These are phyloP conservation scores for Eupithecia subumbrata DNA, from an alignment of 2,888 invertebrate species.

Conservation along the genomic window DNA sequence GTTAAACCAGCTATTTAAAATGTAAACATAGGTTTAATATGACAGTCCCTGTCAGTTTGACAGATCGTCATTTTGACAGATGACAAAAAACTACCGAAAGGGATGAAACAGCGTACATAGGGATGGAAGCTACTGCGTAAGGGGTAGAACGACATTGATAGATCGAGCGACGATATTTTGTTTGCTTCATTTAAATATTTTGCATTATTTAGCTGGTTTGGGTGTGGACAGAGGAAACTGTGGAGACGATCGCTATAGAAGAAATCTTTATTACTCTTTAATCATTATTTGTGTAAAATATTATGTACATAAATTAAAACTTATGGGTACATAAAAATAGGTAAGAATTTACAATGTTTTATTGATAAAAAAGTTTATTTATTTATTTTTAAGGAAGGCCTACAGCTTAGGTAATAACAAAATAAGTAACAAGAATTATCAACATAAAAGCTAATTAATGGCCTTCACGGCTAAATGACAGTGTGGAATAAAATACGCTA, in stretches of 20 bases:
- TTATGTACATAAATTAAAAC: too few species aligned
- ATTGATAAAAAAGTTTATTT: too few species aligned
- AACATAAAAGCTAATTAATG: too few species aligned
- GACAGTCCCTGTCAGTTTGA: conserved; percentile 37
- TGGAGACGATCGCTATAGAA: neutral
- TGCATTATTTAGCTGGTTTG: conserved; percentile 37
- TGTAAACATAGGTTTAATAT: conserved; percentile 15
- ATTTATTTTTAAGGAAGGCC: too few species aligned
- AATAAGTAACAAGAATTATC: too few species aligned
- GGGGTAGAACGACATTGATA: conserved; percentile 44
- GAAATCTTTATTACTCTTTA: neutral
- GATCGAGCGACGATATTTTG: conserved; percentile 41
- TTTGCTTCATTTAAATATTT: conserved; percentile 50
- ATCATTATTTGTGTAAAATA: too few species aligned
- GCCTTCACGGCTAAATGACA: too few species aligned
- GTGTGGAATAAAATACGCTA: too few species aligned
- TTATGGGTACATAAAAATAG: too few species aligned
- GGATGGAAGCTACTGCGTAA: conserved; percentile 27
- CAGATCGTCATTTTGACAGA: conserved; percentile 31
- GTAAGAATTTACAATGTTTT: too few species aligned
- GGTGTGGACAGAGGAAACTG: conserved; percentile 14
- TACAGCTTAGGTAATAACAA: too few species aligned
- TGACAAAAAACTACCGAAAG: conserved; percentile 19
- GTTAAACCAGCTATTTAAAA: neutral
- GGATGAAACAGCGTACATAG: neutral